phyloP scores from a whole-genome alignment of 2,888 invertebrate genomes.

The Parnassius apollo region DNA sequence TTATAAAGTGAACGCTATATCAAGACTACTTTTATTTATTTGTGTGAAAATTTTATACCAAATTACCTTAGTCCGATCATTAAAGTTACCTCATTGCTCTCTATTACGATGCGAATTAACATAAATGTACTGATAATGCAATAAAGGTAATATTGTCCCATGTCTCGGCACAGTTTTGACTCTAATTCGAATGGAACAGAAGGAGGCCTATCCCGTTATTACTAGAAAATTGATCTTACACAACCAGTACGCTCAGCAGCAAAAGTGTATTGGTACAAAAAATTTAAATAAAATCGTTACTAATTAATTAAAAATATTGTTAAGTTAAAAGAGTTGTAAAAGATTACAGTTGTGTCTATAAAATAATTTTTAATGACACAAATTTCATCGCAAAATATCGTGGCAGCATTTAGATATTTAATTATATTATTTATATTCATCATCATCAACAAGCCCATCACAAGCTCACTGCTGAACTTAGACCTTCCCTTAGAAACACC shows the following conservation, averaged over 20 bases:
- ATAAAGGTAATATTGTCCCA: constrained; percentile 33
- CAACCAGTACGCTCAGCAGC: constrained; percentile 46
- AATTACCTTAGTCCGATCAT: neutral
- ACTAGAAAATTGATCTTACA: constrained; percentile 63
- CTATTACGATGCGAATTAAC: constrained; percentile 21
- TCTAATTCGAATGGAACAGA: constrained; percentile 50
- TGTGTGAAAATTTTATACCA: neutral
- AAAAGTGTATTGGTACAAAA: constrained; percentile 27
- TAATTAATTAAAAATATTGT: too few species aligned
- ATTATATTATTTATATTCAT: too few species aligned
- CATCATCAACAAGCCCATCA: too few species aligned
- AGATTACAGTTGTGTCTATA: too few species aligned
- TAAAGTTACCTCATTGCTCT: constrained; percentile 2
- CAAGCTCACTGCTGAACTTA: too few species aligned
- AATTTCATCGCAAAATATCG: too few species aligned
- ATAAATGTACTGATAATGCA: constrained; percentile 24
- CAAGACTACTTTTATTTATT: too few species aligned
- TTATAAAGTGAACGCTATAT: too few species aligned
- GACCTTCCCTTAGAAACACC: too few species aligned
- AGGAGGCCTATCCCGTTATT: constrained; percentile 56
- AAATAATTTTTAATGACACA: too few species aligned
- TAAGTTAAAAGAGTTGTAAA: too few species aligned
- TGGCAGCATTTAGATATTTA: too few species aligned
- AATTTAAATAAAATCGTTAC: neutral
- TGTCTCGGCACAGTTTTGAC: constrained; percentile 47